Percentiles rank a stretch among this genome's conserved stretches.
These are phyloP conservation scores for Heliconius erato DNA, from an alignment of 2,888 invertebrate genomes.

Conservation along the genomic window DNA sequence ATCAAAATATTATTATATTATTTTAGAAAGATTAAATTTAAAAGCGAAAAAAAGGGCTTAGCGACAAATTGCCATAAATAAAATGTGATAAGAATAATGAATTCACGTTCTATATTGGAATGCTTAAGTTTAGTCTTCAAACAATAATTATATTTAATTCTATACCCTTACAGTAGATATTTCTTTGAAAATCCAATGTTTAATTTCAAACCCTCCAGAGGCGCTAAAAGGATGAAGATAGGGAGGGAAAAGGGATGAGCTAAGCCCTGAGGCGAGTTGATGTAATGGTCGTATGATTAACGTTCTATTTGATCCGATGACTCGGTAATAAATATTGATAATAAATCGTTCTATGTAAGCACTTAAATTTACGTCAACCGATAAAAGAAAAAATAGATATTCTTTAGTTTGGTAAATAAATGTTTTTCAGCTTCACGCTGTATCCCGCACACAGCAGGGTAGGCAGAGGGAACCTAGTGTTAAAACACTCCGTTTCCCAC, in stretches of 20 bases:
- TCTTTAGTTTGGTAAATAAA: neutral
- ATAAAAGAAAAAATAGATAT: neutral
- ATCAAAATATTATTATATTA: too few species aligned
- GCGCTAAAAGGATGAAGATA: constrained; percentile 74
- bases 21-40: neutral
- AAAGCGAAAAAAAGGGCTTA: neutral
- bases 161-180: constrained; percentile 60
- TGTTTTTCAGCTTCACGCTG: too few species aligned
- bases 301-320: constrained; percentile 55
- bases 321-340: constrained; percentile 23
- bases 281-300: constrained; percentile 70
- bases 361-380: neutral
- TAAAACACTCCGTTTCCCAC: too few species aligned
- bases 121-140: constrained; percentile 50
- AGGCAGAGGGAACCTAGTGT: too few species aligned
- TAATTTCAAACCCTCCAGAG: constrained; percentile 74
- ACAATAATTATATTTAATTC: constrained; percentile 63
- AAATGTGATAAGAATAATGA: constrained; percentile 17
- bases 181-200: constrained; percentile 72
- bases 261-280: constrained; percentile 66
- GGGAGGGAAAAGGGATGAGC: constrained; percentile 68
- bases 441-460: too few species aligned
- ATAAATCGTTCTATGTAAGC: neutral
- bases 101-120: constrained; percentile 36
- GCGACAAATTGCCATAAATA: constrained; percentile 8